These are phyloP conservation scores for Ophthalmolycus amberensis DNA, from an alignment of 2,113 vertebrate species.

Conservation along the genomic window DNA sequence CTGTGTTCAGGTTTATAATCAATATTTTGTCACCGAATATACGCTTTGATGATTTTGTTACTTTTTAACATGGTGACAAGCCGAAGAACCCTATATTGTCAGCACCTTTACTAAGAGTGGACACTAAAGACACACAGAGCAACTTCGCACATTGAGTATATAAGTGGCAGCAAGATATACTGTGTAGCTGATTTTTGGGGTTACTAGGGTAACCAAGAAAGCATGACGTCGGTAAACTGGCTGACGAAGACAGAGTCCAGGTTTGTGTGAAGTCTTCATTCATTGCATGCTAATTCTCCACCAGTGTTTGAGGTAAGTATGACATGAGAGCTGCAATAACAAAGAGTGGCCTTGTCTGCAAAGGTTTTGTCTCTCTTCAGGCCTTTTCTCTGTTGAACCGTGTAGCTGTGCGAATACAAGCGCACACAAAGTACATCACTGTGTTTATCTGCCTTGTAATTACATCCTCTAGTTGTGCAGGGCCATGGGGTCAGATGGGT, in stretches of 20 bases:
- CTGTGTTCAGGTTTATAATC: neutral
- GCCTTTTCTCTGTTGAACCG: neutral
- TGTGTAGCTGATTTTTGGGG: conserved; percentile 4
- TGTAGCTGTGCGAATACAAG: neutral
- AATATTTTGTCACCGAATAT: neutral
- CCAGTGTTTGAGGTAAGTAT: neutral
- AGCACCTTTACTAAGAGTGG: neutral
- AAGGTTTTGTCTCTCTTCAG: neutral
- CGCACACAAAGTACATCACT: conserved; percentile 18
- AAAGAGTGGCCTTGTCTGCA: neutral
- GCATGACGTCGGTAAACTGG: conserved; percentile 24
- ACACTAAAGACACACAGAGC: neutral
- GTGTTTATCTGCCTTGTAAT: conserved; percentile 67
- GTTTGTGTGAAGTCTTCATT: neutral
- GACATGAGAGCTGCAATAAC: conserved; percentile 1
- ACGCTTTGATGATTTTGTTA: neutral
- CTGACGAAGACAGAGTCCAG: neutral
- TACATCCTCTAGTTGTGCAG: conserved; percentile 49
- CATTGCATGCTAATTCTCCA: neutral
- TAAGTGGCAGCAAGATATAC: neutral
- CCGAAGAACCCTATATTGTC: neutral
- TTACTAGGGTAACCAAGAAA: conserved; percentile 41
- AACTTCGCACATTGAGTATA: conserved; percentile 7
- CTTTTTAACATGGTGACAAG: no score
- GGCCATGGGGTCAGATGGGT: conserved; percentile 63